These are phyloP conservation scores for Ascaphus truei DNA, from an alignment of 2,113 vertebrate species.

Conservation along the genomic window DNA sequence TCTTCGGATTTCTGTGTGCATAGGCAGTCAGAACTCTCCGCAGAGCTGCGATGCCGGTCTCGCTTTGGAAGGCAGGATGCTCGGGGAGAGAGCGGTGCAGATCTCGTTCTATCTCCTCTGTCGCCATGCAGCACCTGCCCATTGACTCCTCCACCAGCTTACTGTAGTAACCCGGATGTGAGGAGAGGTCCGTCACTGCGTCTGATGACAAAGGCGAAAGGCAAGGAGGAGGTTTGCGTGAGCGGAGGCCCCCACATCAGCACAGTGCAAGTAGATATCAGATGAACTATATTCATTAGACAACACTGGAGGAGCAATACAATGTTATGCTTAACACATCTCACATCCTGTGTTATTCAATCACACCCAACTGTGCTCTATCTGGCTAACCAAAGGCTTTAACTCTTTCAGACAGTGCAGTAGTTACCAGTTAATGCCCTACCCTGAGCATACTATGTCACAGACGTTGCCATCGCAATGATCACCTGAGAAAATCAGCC, in stretches of 20 bases:
- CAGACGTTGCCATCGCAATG: no score
- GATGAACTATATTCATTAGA: no score
- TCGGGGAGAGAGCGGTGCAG: conserved; percentile 92
- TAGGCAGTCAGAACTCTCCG: conserved; percentile 89
- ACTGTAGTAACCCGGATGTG: conserved; percentile 76
- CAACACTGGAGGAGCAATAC: no score
- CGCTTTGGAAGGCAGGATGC: conserved; percentile 92
- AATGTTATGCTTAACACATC: not conserved
- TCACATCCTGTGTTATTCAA: no score
- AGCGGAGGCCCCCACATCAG: no score
- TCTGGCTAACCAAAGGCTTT: no score
- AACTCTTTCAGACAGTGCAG: no score
- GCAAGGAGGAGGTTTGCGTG: no score
- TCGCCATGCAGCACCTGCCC: conserved; percentile 78
- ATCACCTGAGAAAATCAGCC: conserved; percentile 89
- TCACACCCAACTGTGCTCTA: no score
- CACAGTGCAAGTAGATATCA: no score
- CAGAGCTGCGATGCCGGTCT: conserved; percentile 82
- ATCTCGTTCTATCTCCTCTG: conserved; percentile 93
- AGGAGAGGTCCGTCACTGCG: conserved; percentile 69
- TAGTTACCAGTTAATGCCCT: no score
- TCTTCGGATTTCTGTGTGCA: conserved; percentile 89
- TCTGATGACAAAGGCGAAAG: conserved; percentile 56
- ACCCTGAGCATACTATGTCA: no score
- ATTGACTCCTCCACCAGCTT: conserved; percentile 79